Evolutionary conservation across 2,113 vertebrate genomes (phyloP).

Genomic region (Cavia porcellus): DNA sequence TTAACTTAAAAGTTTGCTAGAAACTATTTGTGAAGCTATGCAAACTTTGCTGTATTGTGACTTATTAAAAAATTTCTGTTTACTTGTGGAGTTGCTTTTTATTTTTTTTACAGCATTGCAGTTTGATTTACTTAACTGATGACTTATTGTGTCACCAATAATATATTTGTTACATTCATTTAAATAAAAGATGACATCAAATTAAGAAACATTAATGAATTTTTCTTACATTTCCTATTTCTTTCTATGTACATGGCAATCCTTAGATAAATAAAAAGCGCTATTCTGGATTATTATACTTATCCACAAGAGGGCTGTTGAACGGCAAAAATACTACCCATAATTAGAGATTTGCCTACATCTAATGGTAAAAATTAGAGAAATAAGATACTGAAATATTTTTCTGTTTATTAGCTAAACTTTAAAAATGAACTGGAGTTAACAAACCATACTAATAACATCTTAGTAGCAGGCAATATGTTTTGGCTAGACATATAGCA

Average conservation of each 20-base stretch:
- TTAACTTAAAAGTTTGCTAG: neutral
- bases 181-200: conserved; percentile 24
- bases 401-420: conserved; percentile 32
- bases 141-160: neutral
- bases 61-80: neutral
- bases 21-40: neutral
- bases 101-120: conserved; percentile 64
- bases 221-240: conserved; percentile 56
- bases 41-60: neutral
- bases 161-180: conserved; percentile 8
- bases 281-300: neutral
- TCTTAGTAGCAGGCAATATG: accelerated
- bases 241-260: neutral
- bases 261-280: conserved; percentile 29
- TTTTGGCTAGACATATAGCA: neutral
- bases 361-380: conserved; percentile 59
- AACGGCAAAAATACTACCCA: neutral
- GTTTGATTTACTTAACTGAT: conserved; percentile 57
- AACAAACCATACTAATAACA: neutral
- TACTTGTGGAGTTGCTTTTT: neutral
- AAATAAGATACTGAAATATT: conserved; percentile 50
- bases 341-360: neutral
- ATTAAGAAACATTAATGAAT: conserved; percentile 45
- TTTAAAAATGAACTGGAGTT: neutral
- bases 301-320: conserved; percentile 73